Conservation (phyloP, 1,140 invertebrate genomes). For the Nephila pilipes region DNA sequence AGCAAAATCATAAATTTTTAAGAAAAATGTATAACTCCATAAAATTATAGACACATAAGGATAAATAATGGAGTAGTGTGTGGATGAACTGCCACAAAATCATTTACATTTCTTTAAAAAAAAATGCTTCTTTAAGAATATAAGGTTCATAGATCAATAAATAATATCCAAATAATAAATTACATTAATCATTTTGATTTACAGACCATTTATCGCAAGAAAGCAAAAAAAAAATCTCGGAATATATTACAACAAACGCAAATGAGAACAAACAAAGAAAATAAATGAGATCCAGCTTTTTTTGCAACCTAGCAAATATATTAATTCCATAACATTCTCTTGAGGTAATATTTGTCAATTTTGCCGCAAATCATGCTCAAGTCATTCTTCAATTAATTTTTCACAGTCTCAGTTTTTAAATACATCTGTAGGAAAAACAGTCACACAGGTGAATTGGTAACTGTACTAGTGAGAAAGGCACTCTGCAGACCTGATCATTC, state of each 20-base stretch:
- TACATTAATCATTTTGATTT: constrained; percentile 29
- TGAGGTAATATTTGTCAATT: constrained; percentile 25
- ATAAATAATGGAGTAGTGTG: background rate
- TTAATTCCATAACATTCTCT: constrained; percentile 30
- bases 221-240: constrained; percentile 3
- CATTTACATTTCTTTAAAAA: background rate
- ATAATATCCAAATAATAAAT: constrained; percentile 26
- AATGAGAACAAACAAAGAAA: background rate
- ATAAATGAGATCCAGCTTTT: constrained; percentile 24
- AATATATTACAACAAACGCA: constrained; percentile 4
- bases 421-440: background rate
- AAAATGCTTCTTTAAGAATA: background rate
- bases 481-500: constrained; percentile 66
- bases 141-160: constrained; percentile 10
- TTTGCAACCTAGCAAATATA: constrained; percentile 24
- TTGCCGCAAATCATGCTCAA: background rate
- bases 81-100: background rate
- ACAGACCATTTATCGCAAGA: constrained; percentile 2
- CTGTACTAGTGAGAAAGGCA: constrained; percentile 45
- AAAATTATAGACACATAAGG: too few species aligned
- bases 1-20: background rate
- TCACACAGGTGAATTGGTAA: background rate
- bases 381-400: background rate
- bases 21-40: background rate
- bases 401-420: background rate